Evolutionary conservation across 1,140 invertebrate genomes (phyloP), one percentile per base, ranked within the genome.

Genomic region (Episyrphus balteatus): DNA sequence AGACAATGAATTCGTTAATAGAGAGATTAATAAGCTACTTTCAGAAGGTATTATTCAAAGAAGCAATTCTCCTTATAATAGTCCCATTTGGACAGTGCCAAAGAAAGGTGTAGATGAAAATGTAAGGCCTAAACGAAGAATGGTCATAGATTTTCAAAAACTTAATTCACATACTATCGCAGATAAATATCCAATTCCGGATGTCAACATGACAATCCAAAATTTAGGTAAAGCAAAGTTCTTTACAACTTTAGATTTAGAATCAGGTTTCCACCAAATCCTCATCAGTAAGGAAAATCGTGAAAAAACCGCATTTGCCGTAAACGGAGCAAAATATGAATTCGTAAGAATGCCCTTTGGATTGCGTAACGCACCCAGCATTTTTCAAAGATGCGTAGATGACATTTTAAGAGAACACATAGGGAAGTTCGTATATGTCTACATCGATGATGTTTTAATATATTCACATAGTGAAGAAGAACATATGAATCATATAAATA

Each of bases 71-170:
- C 42, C 42, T 10, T 47, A 47, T 15, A 48, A 48, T 26, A 32
- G 19, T 14, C 42, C 45, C 10, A 30, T 47, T 15, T 45, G 48
- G 46, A 42, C 44, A 13, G 45, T 48, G 12, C 34, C 51, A 9
- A 51, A 51, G 44, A 42, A 47, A 36, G 45, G 45, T 8, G 13
- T 32, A 13, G 37, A 47, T 33, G 12, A 19, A 14, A n/a, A 47
- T 6, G 45, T 34, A 30, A 40, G 17, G 21, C 45, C 37, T 13
- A 47, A 47, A 32, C 18, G 33, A 47, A 13, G 36, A 40, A 15
- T 47, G 37, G 45, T 47, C 14, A 15, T 44, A 32, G 43, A 44
- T 19, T 44, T 19, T 33, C 33, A 44, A 32, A 44, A 44, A 32
- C n/a, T 44, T 9, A 44, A 44, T 17, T 3, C 5, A 5, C 13